Conservation (phyloP, 2,797 vertebrate species). For the Saxicola maurus region DNA sequence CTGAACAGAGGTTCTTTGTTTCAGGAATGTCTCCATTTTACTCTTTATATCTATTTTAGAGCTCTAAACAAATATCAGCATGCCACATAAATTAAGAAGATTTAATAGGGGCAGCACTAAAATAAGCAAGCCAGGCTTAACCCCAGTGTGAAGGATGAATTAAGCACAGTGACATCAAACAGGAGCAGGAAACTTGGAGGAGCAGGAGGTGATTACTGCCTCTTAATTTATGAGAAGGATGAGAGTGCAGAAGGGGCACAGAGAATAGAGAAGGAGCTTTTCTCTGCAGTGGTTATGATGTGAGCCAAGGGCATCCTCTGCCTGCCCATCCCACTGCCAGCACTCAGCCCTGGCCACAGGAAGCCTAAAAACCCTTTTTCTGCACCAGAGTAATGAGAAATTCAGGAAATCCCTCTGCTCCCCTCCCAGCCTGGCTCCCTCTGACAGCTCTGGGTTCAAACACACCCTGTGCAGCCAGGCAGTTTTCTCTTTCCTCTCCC, state of each 20-base stretch:
- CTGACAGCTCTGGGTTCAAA: not conserved
- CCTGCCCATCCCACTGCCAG: not conserved
- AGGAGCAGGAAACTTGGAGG: constrained; percentile 2
- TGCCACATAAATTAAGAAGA: constrained; percentile 17
- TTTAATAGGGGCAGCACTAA: not conserved
- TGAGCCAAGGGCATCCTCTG: not conserved
- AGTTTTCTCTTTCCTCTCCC: not conserved
- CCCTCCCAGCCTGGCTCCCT: not conserved
- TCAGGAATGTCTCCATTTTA: not conserved
- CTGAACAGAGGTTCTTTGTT: not conserved
- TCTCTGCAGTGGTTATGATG: not conserved
- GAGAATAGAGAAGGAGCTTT: not conserved
- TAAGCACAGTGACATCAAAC: constrained; percentile 12
- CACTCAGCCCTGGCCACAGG: not conserved
- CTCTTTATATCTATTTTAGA: not conserved
- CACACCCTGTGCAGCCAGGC: accelerated
- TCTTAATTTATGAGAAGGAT: constrained; percentile 30
- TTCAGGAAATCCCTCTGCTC: not conserved
- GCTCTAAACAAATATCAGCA: not conserved
- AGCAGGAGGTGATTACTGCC: not conserved
- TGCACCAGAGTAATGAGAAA: not conserved
- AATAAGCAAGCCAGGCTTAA: constrained; percentile 9
- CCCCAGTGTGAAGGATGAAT: not conserved
- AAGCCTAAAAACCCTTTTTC: not conserved
- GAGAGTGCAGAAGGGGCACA: not conserved